A percentile compares a stretch with the other conserved stretches of the same genome.
Evolutionary conservation across 2,113 vertebrate genomes (phyloP).

Genomic region (Lampris megalopsis): DNA sequence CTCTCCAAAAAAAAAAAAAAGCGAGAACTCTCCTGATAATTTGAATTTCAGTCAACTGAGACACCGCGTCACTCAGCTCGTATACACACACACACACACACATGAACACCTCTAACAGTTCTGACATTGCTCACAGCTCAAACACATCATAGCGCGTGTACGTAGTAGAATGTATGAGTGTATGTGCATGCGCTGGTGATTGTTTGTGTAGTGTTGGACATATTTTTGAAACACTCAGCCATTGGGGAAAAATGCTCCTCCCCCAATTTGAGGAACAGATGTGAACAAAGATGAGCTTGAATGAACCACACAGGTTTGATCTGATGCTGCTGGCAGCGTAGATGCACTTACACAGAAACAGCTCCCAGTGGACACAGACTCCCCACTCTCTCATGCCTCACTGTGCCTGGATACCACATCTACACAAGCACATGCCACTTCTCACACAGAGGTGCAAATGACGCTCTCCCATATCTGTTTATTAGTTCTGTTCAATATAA

Average conservation of each 20-base stretch:
- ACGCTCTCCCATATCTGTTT: conserved; percentile 25
- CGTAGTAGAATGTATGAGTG: too few relatives aligned
- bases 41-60: conserved; percentile 30
- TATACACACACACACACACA: conserved; percentile 6
- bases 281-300: conserved; percentile 52
- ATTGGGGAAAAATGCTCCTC: conserved; percentile 22
- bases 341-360: conserved; percentile 24
- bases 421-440: conserved; percentile 51
- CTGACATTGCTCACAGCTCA: conserved; percentile 29
- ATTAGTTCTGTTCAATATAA: conserved; percentile 20
- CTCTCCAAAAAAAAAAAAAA: conserved; percentile 19
- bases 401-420: conserved; percentile 55
- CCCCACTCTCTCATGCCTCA: conserved; percentile 47
- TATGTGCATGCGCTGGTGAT: conserved; percentile 31
- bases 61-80: conserved; percentile 42
- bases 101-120: conserved; percentile 16
- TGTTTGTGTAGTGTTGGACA: conserved; percentile 40
- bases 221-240: conserved; percentile 47
- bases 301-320: conserved; percentile 54
- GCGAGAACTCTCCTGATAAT: conserved; percentile 36
- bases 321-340: conserved; percentile 56
- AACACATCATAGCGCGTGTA: conserved; percentile 35
- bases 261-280: conserved; percentile 42
- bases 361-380: conserved; percentile 39
- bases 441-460: conserved; percentile 33